Conservation (phyloP, 2,113 vertebrate genomes). For the Phalacrocorax carbo region DNA sequence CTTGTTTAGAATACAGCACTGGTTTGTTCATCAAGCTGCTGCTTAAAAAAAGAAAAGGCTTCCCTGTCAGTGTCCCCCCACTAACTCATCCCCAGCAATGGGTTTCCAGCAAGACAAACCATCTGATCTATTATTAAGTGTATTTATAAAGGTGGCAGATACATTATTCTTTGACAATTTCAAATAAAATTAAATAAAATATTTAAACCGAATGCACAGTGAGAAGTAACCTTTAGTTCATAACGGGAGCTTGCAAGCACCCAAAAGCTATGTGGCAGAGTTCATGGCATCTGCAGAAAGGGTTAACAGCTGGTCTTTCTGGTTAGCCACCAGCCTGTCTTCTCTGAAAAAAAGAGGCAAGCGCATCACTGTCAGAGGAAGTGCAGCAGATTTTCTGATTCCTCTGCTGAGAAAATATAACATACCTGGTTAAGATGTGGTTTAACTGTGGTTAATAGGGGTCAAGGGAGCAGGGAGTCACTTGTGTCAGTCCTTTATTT, state of each 20-base stretch:
- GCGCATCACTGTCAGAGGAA: not conserved
- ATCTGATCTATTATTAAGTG: constrained; percentile 27
- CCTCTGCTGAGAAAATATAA: constrained; percentile 1
- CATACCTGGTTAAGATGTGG: not conserved
- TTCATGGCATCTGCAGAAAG: constrained; percentile 9
- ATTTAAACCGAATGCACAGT: not conserved
- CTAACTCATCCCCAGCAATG: not conserved
- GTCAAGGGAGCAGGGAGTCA: not conserved
- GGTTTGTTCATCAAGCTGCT: constrained; percentile 37
- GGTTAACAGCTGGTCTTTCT: not conserved
- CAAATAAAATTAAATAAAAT: not conserved
- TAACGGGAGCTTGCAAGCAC: not conserved
- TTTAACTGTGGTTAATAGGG: not conserved
- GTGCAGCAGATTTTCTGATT: not conserved
- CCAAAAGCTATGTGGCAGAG: not conserved
- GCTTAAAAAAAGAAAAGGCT: constrained; percentile 20
- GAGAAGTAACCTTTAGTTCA: not conserved
- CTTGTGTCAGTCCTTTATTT: constrained; percentile 10
- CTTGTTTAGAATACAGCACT: constrained; percentile 41
- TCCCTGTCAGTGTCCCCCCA: constrained; percentile 11
- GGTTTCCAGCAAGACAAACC: constrained; percentile 16
- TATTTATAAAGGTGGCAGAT: not conserved
- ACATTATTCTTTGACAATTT: not conserved
- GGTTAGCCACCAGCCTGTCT: not conserved
- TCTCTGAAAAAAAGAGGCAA: not conserved